A percentile compares a stretch with the other conserved stretches of the same genome.
Evolutionary conservation across 2,797 vertebrate species (phyloP).

Genomic region (Anabas testudineus): DNA sequence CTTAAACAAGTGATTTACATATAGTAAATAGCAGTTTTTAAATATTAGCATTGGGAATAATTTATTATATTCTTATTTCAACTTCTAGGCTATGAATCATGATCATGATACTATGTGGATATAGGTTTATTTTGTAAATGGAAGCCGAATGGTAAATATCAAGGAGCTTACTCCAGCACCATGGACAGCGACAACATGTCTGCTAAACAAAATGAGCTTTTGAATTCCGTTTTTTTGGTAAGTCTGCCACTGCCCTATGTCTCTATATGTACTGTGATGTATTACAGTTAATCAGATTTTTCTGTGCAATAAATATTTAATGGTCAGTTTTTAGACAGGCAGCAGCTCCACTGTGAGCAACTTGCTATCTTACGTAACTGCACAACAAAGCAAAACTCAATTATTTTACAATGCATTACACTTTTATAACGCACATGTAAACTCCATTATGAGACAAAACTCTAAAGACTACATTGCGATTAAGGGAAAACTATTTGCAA

Average conservation of each 20-base stretch:
- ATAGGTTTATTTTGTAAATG: slow-evolving; percentile 11
- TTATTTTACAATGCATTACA: background rate
- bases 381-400: background rate
- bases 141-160: background rate
- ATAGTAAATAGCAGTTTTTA: slow-evolving; percentile 25
- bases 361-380: background rate
- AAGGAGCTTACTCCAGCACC: slow-evolving; percentile 29
- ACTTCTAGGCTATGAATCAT: slow-evolving; percentile 11
- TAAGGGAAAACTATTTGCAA: slow-evolving; percentile 12
- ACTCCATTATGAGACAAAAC: slow-evolving; percentile 2
- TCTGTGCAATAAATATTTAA: background rate
- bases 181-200: slow-evolving; percentile 18
- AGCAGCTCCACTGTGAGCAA: background rate
- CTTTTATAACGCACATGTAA: background rate
- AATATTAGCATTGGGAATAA: slow-evolving; percentile 26
- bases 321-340: background rate
- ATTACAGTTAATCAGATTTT: background rate
- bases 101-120: background rate
- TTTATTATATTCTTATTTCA: slow-evolving; percentile 18
- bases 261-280: background rate
- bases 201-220: background rate
- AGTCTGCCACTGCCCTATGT: background rate
- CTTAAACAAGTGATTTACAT: no score
- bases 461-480: background rate
- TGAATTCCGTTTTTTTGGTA: background rate